Percentiles rank a stretch among this genome's conserved stretches.
These are phyloP conservation scores for Drosophila prosaltans DNA, from an alignment of 1,140 invertebrate species.

Conservation along the genomic window DNA sequence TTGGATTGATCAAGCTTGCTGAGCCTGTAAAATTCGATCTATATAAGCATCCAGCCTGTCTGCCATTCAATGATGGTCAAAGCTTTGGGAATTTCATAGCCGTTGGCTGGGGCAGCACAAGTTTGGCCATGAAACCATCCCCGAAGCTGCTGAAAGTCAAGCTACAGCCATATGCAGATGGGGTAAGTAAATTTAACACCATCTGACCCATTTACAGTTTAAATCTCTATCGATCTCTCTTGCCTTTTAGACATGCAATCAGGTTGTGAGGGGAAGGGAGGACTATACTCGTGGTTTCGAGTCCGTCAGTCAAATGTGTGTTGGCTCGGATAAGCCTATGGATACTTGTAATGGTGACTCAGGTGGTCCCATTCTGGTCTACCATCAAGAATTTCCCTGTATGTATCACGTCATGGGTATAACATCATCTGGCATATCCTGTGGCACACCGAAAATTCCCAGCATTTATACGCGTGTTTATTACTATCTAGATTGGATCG, in stretches of 20 bases:
- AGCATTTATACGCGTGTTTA: slow-evolving; percentile 73
- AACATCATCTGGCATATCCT: slow-evolving; percentile 65
- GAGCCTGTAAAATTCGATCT: slow-evolving; percentile 57
- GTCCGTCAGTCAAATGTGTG: slow-evolving; percentile 86
- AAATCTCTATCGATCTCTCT: not conserved
- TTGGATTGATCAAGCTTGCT: slow-evolving; percentile 61
- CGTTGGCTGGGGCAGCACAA: slow-evolving; percentile 66
- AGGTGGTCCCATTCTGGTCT: slow-evolving; percentile 69
- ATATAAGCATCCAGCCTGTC: slow-evolving; percentile 75
- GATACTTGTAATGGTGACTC: slow-evolving; percentile 83
- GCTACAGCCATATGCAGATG: slow-evolving; percentile 63
- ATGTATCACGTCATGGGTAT: slow-evolving; percentile 76
- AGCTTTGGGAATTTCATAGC: slow-evolving; percentile 51
- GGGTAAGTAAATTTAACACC: slow-evolving; percentile 24
- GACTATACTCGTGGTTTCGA: slow-evolving; percentile 83
- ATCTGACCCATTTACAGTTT: slow-evolving; percentile 18
- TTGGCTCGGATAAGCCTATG: slow-evolving; percentile 84
- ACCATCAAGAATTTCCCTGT: slow-evolving; percentile 63
- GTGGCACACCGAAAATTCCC: slow-evolving; percentile 61
- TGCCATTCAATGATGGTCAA: slow-evolving; percentile 55
- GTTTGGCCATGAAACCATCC: slow-evolving; percentile 40
- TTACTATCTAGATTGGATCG: slow-evolving; percentile 75
- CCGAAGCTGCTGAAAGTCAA: slow-evolving; percentile 84
- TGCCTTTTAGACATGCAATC: slow-evolving; percentile 65
- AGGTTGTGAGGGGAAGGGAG: slow-evolving; percentile 40